Conservation (phyloP, 2,888 invertebrate genomes). For the Tipula vernalis region DNA sequence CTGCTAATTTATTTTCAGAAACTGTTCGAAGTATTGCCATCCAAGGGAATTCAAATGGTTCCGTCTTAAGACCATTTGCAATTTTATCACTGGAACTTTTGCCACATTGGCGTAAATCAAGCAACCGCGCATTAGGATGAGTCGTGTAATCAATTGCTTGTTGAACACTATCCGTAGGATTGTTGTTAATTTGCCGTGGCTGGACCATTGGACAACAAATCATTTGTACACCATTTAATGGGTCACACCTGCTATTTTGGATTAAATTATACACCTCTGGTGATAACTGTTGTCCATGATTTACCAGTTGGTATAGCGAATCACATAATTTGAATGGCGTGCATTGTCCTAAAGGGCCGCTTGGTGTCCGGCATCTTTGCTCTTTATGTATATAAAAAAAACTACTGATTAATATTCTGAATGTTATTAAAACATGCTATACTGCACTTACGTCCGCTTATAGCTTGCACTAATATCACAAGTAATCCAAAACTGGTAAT, state of each 20-base stretch:
- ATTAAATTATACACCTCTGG: not conserved
- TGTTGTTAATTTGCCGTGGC: not conserved
- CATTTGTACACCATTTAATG: not conserved
- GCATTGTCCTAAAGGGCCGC: not conserved
- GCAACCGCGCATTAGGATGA: not conserved
- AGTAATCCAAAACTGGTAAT: not conserved
- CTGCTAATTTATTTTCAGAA: not conserved
- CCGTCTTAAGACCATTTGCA: constrained; percentile 46
- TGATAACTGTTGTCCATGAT: not conserved
- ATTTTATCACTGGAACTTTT: constrained; percentile 41
- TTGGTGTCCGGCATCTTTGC: not conserved
- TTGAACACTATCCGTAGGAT: not conserved
- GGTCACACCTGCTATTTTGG: not conserved
- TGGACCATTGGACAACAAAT: not conserved
- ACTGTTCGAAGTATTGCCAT: constrained; percentile 48
- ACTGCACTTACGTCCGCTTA: not conserved
- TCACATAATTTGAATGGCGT: not conserved
- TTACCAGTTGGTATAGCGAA: not conserved
- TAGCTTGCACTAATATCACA: not conserved
- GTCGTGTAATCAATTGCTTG: not conserved
- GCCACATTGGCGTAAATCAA: constrained; percentile 40
- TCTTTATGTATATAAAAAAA: not conserved
- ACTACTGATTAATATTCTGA: not conserved
- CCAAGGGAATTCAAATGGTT: constrained; percentile 58
- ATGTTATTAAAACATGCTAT: not conserved